Base-by-base conservation (phyloP, 2,113 vertebrate genomes). In the Lanius collurio region DNA sequence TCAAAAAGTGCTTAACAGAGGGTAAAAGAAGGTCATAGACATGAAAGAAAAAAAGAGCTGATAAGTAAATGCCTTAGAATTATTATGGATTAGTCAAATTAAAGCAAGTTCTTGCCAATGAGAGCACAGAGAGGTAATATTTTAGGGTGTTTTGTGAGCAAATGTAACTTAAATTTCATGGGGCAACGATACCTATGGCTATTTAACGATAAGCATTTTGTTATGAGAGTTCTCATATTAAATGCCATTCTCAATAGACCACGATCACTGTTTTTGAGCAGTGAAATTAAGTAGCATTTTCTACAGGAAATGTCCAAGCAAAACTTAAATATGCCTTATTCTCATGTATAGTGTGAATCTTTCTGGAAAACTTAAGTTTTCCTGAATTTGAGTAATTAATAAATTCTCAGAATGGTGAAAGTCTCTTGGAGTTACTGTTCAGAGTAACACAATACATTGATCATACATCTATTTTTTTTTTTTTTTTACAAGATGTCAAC, bases 401-500 rank as follows among this genome's bases (percentile, higher is more conserved):
- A 28, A 65, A 35, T 69, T 86, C 44, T 64, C 21, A 50, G 5
- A 78, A 39, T n/a, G 6, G 35, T 65, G 30, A 69, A 91, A 83
- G 73, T 59, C 12, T 71, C 35, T 56, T 73, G 39, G 46, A 91
- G 15, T 33, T 90, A 56, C 50, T 84, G 21, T 62, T 81, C 77
- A 62, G 42, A 77, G 18, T 56, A 69, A 71, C 73, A 89, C 81
- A 87, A 77, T 49, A 91, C 41, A 23, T 49, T 47, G 93, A 81
- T 79, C 77, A 75, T 86, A 14, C 46, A 42, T 84, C 22, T 69
- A 13, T 95, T 93, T 88, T 56, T 33, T n/a, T 88, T 56, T 33
- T n/a, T 87, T 87, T 97, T 96, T 70, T 64, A 83, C 89, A 85
- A 98, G 97, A 97, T 84, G 31, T 91, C 96, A 84, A 92, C 97